A percentile compares a stretch with the other conserved stretches of the same genome.
Conservation (phyloP, 2,888 invertebrate genomes). For the Lycocerus yunnanus region DNA sequence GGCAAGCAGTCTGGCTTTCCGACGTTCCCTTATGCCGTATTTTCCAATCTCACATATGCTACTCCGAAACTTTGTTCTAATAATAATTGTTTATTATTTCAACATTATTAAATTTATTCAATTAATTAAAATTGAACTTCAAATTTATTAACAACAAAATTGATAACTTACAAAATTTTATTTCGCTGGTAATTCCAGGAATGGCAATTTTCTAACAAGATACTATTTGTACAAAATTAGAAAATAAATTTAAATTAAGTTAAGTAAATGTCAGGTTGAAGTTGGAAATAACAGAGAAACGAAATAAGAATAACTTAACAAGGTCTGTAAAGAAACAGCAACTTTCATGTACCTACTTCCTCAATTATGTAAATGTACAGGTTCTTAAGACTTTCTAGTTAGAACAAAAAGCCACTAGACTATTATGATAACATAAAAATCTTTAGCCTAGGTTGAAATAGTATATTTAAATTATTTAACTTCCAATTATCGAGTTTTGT, state of each 20-base stretch:
- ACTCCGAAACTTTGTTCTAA: constrained; percentile 43
- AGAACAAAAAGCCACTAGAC: constrained; percentile 18
- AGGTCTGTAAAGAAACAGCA: constrained; percentile 47
- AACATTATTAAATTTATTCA: not conserved
- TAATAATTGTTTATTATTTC: constrained; percentile 43
- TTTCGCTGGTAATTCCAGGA: not conserved
- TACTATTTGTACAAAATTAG: not conserved
- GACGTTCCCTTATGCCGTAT: constrained; percentile 21
- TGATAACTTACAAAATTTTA: not conserved
- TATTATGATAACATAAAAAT: not conserved
- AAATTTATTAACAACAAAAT: not conserved
- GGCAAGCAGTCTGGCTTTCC: constrained; percentile 32
- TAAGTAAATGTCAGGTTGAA: constrained; percentile 49
- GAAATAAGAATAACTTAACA: constrained; percentile 49
- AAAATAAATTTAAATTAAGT: constrained; percentile 45
- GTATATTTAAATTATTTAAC: not conserved
- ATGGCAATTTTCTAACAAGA: not conserved
- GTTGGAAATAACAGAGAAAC: constrained; percentile 48
- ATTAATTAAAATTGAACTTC: not conserved
- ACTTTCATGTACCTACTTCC: constrained; percentile 48
- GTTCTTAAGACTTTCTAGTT: constrained; percentile 35
- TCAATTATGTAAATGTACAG: constrained; percentile 51
- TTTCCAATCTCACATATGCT: constrained; percentile 43
- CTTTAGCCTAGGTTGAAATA: not conserved
- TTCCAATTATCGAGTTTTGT: not conserved